A percentile compares a stretch with the other conserved stretches of the same genome.
These are phyloP conservation scores for Alloscopus bannaensis DNA, from an alignment of 2,888 invertebrate genomes.

Conservation along the genomic window DNA sequence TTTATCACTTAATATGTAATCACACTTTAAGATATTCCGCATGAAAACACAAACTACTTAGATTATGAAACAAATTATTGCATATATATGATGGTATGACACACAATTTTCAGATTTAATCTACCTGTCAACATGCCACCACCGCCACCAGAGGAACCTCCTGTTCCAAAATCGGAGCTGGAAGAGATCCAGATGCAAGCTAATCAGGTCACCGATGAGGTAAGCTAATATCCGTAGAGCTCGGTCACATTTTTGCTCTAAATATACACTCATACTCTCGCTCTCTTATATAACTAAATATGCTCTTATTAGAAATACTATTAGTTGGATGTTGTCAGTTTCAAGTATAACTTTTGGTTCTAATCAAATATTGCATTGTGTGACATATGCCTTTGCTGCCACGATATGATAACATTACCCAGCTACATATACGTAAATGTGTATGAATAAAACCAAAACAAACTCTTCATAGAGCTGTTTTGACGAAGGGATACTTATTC, in stretches of 20 bases:
- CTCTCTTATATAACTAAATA: background rate
- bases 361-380: background rate
- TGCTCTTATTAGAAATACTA: background rate
- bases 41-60: too few species aligned
- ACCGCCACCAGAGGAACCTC: slow-evolving; percentile 77
- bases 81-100: too few species aligned
- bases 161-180: slow-evolving; percentile 88
- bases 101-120: slow-evolving; percentile 55
- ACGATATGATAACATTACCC: too few species aligned
- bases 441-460: too few species aligned
- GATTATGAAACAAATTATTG: too few species aligned
- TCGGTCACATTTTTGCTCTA: background rate
- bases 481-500: too few species aligned
- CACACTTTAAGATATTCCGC: too few species aligned
- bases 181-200: slow-evolving; percentile 91
- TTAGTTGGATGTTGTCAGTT: too few species aligned
- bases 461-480: too few species aligned
- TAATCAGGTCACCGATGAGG: slow-evolving; percentile 92
- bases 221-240: slow-evolving; percentile 77
- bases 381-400: background rate
- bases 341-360: background rate
- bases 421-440: too few species aligned
- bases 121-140: slow-evolving; percentile 75
- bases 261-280: background rate
- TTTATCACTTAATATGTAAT: too few species aligned